phyloP scores from a whole-genome alignment of 2,797 vertebrate species.

The Rhynchotus rufescens region DNA sequence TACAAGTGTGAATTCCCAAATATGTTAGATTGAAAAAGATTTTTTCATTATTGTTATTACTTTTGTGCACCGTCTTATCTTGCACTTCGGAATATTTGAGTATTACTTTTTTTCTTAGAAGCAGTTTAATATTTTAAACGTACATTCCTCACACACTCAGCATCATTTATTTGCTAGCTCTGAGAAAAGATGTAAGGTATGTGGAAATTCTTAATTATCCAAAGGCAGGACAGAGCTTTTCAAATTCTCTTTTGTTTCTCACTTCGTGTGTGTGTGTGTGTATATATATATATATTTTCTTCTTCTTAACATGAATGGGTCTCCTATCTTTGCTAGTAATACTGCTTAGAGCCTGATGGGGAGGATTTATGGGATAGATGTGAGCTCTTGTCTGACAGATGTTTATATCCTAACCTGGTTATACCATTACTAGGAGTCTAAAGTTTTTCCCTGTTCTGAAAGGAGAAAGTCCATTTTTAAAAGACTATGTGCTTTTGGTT shows the following conservation, averaged over 20 bases:
- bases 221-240: background rate
- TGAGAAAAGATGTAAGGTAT: background rate
- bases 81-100: background rate
- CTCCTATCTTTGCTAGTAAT: background rate
- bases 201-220: background rate
- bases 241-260: background rate
- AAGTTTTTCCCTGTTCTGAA: background rate
- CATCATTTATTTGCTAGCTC: background rate
- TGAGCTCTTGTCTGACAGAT: background rate
- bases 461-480: background rate
- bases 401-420: background rate
- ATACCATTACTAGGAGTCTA: background rate
- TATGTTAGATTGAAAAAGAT: background rate
- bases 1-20: background rate
- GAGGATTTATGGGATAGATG: background rate
- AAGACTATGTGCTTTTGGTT: background rate
- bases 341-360: background rate
- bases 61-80: background rate
- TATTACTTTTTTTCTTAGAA: background rate
- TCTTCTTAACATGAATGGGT: background rate
- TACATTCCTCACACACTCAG: background rate
- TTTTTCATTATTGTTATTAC: background rate
- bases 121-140: background rate
- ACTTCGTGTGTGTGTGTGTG: background rate
- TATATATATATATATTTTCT: background rate